These are phyloP conservation scores for Papilio gigon DNA, from an alignment of 2,888 invertebrate genomes.

Conservation along the genomic window DNA sequence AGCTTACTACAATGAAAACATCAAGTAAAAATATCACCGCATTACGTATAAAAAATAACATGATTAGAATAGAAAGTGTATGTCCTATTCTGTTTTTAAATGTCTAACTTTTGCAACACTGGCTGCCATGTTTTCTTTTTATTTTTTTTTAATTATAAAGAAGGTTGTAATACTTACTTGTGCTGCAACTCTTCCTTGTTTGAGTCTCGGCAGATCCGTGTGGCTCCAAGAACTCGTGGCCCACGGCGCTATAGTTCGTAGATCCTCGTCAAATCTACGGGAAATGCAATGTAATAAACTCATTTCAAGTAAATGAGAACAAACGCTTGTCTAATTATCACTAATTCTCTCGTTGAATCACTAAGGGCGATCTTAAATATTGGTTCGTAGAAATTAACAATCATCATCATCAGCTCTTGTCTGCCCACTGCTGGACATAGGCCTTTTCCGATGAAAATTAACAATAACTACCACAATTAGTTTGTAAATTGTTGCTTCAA, in stretches of 20 bases:
- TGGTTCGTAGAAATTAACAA: too few species aligned
- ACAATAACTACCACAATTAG: too few species aligned
- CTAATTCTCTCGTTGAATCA: neutral
- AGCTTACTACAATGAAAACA: neutral
- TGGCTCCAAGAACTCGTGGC: constrained; percentile 90
- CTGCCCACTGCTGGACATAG: too few species aligned
- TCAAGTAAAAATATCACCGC: neutral
- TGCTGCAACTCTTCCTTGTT: constrained; percentile 88
- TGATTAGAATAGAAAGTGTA: neutral
- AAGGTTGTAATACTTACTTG: constrained; percentile 76
- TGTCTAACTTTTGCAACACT: neutral
- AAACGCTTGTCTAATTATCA: too few species aligned
- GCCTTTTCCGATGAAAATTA: too few species aligned
- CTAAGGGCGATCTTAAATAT: too few species aligned
- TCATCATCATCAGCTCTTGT: too few species aligned
- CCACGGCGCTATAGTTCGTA: constrained; percentile 88
- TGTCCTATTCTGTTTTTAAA: neutral
- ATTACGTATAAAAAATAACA: neutral
- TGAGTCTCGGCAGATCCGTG: constrained; percentile 88
- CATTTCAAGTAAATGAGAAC: neutral
- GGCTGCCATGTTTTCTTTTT: neutral
- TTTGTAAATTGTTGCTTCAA: too few species aligned
- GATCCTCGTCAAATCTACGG: constrained; percentile 84
- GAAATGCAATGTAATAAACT: neutral
- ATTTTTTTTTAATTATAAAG: neutral